Percentiles rank a stretch among this genome's conserved stretches.
phyloP scores from a whole-genome alignment of 1,140 invertebrate genomes.

The Caenorhabditis tropicalis region DNA sequence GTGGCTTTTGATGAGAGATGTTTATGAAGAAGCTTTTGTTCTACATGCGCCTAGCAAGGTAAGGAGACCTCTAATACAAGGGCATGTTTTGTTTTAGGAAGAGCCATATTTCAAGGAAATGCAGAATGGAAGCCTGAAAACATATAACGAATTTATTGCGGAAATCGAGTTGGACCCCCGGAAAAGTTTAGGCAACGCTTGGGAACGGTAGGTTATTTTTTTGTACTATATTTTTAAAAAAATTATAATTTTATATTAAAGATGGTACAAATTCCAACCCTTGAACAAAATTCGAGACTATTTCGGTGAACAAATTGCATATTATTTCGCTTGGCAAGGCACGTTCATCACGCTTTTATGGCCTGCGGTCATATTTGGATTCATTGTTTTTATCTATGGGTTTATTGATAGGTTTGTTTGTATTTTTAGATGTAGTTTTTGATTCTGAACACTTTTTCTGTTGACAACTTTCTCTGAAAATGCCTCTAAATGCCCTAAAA shows the following conservation, averaged over 20 bases:
- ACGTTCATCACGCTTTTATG: slow-evolving; percentile 51
- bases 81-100: not conserved
- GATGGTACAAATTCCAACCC: slow-evolving; percentile 50
- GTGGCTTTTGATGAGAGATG: slow-evolving; percentile 47
- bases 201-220: slow-evolving; percentile 21
- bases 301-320: slow-evolving; percentile 53
- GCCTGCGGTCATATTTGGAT: slow-evolving; percentile 51
- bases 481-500: no score
- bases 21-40: slow-evolving; percentile 47
- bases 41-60: slow-evolving; percentile 49
- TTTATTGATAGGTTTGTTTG: slow-evolving; percentile 50
- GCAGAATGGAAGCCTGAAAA: not conserved
- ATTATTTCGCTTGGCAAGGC: slow-evolving; percentile 57
- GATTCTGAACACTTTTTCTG: no score
- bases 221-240: not conserved
- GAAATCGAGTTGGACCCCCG: slow-evolving; percentile 31
- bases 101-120: slow-evolving; percentile 50
- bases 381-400: slow-evolving; percentile 50
- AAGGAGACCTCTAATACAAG: not conserved
- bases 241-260: no score
- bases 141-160: slow-evolving; percentile 21
- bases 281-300: slow-evolving; percentile 49
- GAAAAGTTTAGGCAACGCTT: not conserved
- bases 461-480: no score
- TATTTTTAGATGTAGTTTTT: no score